A percentile compares a stretch with the other conserved stretches of the same genome.
Evolutionary conservation across 2,797 vertebrate genomes (phyloP).

Genomic region (Pangasius sanitwongsei): DNA sequence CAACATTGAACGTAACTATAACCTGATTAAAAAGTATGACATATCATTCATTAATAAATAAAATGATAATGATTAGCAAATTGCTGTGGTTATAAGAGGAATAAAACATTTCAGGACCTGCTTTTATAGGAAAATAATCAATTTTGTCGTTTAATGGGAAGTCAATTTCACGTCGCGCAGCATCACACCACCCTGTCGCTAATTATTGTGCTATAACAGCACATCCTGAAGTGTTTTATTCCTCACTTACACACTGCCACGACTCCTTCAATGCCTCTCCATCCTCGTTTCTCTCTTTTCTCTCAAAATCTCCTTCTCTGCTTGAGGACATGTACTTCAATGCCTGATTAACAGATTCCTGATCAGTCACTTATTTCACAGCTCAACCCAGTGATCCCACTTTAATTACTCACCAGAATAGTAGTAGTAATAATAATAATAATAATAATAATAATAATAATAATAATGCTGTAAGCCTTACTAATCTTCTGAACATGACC

Average conservation of each 20-base stretch:
- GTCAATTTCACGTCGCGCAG: neutral
- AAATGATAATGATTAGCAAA: neutral
- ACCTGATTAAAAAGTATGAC: neutral
- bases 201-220: neutral
- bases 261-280: slow-evolving; percentile 32
- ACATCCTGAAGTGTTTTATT: neutral
- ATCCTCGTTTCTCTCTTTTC: neutral
- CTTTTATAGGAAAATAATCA: neutral
- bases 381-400: neutral
- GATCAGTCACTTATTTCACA: slow-evolving; percentile 2
- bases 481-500: slow-evolving; percentile 14
- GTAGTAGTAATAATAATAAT: slow-evolving; percentile 19
- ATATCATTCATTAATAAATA: neutral
- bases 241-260: slow-evolving; percentile 41
- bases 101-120: neutral
- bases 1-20: neutral
- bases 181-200: neutral
- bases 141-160: neutral
- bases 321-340: neutral
- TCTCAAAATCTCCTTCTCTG: neutral
- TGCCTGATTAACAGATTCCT: slow-evolving; percentile 19
- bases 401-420: slow-evolving; percentile 14
- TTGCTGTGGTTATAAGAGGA: neutral
- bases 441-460: slow-evolving; percentile 27
- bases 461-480: slow-evolving; percentile 3